Base-by-base conservation (phyloP, 2,113 vertebrate species). In the Elephantulus edwardii region DNA sequence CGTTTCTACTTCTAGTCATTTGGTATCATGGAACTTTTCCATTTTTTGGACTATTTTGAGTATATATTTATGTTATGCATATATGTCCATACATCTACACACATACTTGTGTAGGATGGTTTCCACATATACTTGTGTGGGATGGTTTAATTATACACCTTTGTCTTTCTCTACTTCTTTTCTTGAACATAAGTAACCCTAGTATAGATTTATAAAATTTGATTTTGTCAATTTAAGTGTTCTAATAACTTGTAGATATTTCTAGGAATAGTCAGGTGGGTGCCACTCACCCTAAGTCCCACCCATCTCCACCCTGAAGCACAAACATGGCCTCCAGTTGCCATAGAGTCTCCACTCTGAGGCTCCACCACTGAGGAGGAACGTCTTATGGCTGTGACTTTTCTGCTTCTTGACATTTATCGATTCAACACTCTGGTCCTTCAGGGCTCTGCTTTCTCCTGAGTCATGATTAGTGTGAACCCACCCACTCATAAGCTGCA, bases 1-100 rank as follows among this genome's bases (percentile, higher is more conserved):
- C 48, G 35, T 82, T 91, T 82, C 28, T 35, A 90, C 30, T 88
- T 74, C 84, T 72, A 66, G 54, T 90, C 40, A 40, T 91, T 94
- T 90, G 19, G 4, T 64, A n/a, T 56, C 11, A 24, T 79, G 40
- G 12, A 33, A 80, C 33, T 91, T 89, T 74, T 30, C 22, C 35
- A 62, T 30, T 38, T 17, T 40, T 62, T 82, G 48, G 14, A 5
- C 9, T 0, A 68, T 56, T 91, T 38, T 79, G 24, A 28, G 38
- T 66, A 44, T 62, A 28, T 68, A 44, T 33, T 30, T 76, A 54
- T 68, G 42, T 35, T 44, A 20, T n/a, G 30, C 20, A 19, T 22
- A 4, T 46, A 10, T 26, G 35, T 68, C 6, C 12, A 30, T 10
- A 44, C 30, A 28, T 11, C 42, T 28, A 52, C 2, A 88, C 4